phyloP scores from a whole-genome alignment of 2,797 vertebrate species.

The Coilia nasus region DNA sequence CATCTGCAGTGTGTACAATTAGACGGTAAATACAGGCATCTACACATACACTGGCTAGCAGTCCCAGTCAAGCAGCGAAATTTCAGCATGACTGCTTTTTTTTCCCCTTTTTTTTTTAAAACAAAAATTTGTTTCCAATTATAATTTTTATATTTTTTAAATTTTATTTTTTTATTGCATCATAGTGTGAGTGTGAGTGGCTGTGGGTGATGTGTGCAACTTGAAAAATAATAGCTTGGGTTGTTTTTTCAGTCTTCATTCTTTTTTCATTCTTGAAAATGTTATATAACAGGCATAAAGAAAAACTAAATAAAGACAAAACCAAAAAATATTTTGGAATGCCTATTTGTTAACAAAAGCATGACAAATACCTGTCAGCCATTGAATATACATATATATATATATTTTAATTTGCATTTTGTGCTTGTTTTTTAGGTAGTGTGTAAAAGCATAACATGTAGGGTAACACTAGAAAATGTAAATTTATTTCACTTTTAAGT shows the following conservation, averaged over 20 bases:
- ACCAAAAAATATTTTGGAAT: neutral
- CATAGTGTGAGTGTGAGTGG: conserved; percentile 42
- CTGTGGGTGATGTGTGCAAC: conserved; percentile 33
- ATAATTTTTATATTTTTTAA: conserved; percentile 38
- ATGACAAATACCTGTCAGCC: neutral
- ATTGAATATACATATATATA: conserved; percentile 17
- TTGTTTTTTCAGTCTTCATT: neutral
- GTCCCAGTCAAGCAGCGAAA: conserved; percentile 87
- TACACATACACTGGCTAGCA: conserved; percentile 85
- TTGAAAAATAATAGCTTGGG: neutral
- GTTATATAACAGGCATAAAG: neutral
- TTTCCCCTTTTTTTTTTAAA: conserved; percentile 45
- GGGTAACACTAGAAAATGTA: neutral
- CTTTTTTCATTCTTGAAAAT: neutral
- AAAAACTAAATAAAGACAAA: conserved; percentile 11
- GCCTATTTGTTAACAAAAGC: conserved; percentile 6
- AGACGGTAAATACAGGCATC: conserved; percentile 88
- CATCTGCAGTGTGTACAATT: conserved; percentile 98
- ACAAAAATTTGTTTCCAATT: conserved; percentile 53
- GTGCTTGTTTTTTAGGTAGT: neutral
- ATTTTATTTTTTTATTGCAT: conserved; percentile 58
- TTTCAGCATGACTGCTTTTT: conserved; percentile 73
- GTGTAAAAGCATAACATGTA: neutral
- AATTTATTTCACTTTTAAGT: conserved; percentile 1
- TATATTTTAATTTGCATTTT: conserved; percentile 6